Conservation (phyloP, 2,888 invertebrate species). For the Eupithecia centaureata region DNA sequence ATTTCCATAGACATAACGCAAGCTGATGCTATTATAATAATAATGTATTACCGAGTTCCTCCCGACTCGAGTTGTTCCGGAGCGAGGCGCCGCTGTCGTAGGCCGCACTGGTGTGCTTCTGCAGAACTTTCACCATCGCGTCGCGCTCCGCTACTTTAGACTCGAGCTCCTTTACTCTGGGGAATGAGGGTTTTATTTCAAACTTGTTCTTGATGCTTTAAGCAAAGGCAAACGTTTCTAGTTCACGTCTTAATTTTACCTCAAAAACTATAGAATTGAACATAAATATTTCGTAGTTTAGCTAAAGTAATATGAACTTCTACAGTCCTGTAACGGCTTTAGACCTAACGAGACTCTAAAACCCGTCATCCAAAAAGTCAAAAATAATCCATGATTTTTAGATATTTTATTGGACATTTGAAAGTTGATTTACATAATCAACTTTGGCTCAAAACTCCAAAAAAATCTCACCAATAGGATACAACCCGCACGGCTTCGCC, state of each 20-base stretch:
- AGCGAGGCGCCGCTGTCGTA: constrained; percentile 85
- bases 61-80: constrained; percentile 78
- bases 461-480: too few species aligned
- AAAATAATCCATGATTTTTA: too few species aligned
- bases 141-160: constrained; percentile 94
- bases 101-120: constrained; percentile 91
- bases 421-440: too few species aligned
- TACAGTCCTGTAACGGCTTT: too few species aligned
- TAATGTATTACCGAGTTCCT: constrained; percentile 80
- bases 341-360: too few species aligned
- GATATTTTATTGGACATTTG: too few species aligned
- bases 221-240: neutral
- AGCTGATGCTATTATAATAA: too few species aligned
- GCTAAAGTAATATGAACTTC: neutral
- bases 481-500: too few species aligned
- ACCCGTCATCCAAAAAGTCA: too few species aligned
- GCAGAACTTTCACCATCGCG: constrained; percentile 94
- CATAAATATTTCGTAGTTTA: neutral
- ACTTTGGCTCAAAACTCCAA: too few species aligned
- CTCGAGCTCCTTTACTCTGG: constrained; percentile 91
- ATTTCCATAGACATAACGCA: too few species aligned
- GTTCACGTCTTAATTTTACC: neutral
- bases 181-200: neutral
- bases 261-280: neutral
- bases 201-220: neutral